A percentile compares a stretch with the other conserved stretches of the same genome.
These are phyloP conservation scores for Lampris incognitus DNA, from an alignment of 2,113 vertebrate genomes.

Conservation along the genomic window DNA sequence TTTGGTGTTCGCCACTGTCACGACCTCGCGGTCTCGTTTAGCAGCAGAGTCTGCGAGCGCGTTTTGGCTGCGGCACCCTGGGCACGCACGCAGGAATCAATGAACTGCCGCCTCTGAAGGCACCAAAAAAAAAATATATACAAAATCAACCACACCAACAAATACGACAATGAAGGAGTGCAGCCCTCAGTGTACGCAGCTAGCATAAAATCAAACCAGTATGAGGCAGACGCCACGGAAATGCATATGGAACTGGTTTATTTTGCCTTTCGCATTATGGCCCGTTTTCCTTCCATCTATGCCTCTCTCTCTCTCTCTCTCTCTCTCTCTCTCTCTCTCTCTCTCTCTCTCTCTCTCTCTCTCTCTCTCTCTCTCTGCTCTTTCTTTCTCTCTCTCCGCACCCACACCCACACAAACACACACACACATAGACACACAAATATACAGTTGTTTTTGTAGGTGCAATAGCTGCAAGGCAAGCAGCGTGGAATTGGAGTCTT, in stretches of 20 bases:
- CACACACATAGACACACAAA: conserved; percentile 45
- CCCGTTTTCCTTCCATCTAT: conserved; percentile 73
- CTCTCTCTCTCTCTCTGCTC: conserved; percentile 18
- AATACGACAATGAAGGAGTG: conserved; percentile 87
- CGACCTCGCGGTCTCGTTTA: conserved; percentile 65
- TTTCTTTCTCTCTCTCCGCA: conserved; percentile 15
- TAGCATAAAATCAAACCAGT: conserved; percentile 79
- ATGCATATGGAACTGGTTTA: conserved; percentile 79
- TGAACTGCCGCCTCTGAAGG: conserved; percentile 82
- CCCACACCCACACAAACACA: conserved; percentile 41
- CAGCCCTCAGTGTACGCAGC: conserved; percentile 81
- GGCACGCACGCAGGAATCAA: conserved; percentile 80
- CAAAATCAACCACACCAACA: conserved; percentile 79
- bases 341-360: conserved; percentile 8
- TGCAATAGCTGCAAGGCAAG: conserved; percentile 82
- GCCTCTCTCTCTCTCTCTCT: conserved; percentile 29
- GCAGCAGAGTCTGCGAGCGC: conserved; percentile 67
- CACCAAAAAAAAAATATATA: conserved; percentile 67
- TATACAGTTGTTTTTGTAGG: conserved; percentile 81
- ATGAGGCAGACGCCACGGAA: conserved; percentile 66
- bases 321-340: conserved; percentile 27
- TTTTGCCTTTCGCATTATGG: conserved; percentile 69
- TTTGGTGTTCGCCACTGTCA: background rate
- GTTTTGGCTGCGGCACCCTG: conserved; percentile 71
- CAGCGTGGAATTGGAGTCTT: conserved; percentile 82